phyloP scores from a whole-genome alignment of 37 sponge, comb jelly and placozoan species.

The Aphrocallistes beatrix region DNA sequence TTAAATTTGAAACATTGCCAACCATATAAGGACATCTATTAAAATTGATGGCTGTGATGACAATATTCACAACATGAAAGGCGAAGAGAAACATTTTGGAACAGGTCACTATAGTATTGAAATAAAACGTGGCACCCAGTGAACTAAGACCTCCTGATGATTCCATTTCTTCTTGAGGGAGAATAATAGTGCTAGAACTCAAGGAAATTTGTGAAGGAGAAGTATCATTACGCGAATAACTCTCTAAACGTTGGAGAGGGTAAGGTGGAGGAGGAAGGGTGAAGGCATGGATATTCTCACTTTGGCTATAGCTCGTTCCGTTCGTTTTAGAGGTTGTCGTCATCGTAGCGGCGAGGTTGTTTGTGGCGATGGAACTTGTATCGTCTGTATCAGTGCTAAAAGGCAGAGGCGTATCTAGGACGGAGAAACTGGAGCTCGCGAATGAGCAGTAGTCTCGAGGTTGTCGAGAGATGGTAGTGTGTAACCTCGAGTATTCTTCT shows the following conservation, averaged over 20 bases:
- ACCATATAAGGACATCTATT: background rate
- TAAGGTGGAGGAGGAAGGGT: conserved; percentile 3
- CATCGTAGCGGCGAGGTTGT: background rate
- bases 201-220: background rate
- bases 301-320: background rate
- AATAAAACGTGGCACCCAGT: conserved; percentile 7
- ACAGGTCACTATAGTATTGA: background rate
- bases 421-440: background rate
- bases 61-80: background rate
- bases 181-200: background rate
- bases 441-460: background rate
- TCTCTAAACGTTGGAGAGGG: background rate
- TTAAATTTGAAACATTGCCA: background rate
- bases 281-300: background rate
- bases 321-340: background rate
- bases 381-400: background rate
- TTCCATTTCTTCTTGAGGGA: background rate
- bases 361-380: background rate
- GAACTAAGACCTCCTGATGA: background rate
- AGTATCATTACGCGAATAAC: background rate
- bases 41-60: background rate
- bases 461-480: background rate
- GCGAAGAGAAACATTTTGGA: background rate
- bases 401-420: background rate
- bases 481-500: background rate